Evolutionary conservation across 2,113 vertebrate genomes (phyloP).

Genomic region (Bubo scandiacus): DNA sequence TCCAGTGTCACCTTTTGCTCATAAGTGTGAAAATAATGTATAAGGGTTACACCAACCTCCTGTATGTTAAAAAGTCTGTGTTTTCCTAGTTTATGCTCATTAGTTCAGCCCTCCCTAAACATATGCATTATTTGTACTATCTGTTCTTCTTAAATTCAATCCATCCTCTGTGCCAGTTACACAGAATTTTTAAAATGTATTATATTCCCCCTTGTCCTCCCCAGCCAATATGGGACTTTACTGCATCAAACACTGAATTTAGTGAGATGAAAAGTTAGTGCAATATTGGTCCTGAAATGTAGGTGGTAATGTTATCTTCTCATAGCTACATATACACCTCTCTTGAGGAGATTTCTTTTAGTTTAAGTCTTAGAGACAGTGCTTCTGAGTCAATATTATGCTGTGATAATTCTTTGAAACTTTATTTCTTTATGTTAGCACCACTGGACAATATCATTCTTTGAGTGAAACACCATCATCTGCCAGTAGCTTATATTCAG

Average conservation of each 20-base stretch:
- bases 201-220: background rate
- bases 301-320: slow-evolving; percentile 21
- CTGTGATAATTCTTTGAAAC: slow-evolving; percentile 36
- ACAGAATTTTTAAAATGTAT: background rate
- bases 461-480: slow-evolving; percentile 39
- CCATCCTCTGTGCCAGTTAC: background rate
- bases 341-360: slow-evolving; percentile 49
- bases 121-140: background rate
- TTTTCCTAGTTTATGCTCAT: background rate
- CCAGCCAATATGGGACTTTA: background rate
- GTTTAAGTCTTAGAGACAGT: slow-evolving; percentile 6
- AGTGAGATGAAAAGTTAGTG: slow-evolving; percentile 15
- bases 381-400: slow-evolving; percentile 30
- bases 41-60: background rate
- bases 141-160: background rate
- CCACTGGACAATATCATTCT: slow-evolving; percentile 39
- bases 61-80: background rate
- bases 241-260: background rate
- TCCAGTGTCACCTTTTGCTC: background rate
- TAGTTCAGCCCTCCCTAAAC: background rate
- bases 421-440: slow-evolving; percentile 34
- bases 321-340: slow-evolving; percentile 5
- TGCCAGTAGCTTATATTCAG: slow-evolving; percentile 46
- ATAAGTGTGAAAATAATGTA: background rate
- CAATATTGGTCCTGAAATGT: background rate